Evolutionary conservation across 1,140 invertebrate genomes (phyloP).

Genomic region (Trissolcus basalis): DNA sequence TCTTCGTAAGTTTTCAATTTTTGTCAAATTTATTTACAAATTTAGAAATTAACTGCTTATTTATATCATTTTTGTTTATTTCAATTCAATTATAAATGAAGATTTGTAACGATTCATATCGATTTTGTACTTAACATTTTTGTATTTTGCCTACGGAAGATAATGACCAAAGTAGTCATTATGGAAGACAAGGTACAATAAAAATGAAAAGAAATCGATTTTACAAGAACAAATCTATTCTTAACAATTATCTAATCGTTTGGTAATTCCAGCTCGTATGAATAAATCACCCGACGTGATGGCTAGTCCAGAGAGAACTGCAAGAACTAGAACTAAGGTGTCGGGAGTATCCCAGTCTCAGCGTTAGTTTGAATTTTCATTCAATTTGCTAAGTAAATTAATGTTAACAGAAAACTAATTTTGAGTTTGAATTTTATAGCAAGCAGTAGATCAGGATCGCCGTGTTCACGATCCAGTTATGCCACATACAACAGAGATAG

Average conservation of each 20-base stretch:
- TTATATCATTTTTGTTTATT: no score
- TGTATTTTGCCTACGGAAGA: slow-evolving; percentile 60
- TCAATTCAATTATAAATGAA: no score
- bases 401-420: slow-evolving; percentile 4
- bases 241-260: no score
- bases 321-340: slow-evolving; percentile 79
- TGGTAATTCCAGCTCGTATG: slow-evolving; percentile 79
- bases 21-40: neutral
- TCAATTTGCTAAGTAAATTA: slow-evolving; percentile 3
- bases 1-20: slow-evolving; percentile 81
- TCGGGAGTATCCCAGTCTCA: slow-evolving; percentile 91
- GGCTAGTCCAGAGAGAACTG: slow-evolving; percentile 80
- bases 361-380: slow-evolving; percentile 80
- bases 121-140: slow-evolving; percentile 33
- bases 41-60: no score
- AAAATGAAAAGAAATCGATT: neutral
- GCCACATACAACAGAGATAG: slow-evolving; percentile 79
- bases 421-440: slow-evolving; percentile 74
- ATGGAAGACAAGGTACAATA: slow-evolving; percentile 60
- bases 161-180: slow-evolving; percentile 61
- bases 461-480: slow-evolving; percentile 86
- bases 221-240: neutral
- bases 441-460: slow-evolving; percentile 90
- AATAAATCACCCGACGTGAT: slow-evolving; percentile 77
- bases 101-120: no score